Conservation (phyloP, 2,888 invertebrate species). For the Barypeithes pellucidus region DNA sequence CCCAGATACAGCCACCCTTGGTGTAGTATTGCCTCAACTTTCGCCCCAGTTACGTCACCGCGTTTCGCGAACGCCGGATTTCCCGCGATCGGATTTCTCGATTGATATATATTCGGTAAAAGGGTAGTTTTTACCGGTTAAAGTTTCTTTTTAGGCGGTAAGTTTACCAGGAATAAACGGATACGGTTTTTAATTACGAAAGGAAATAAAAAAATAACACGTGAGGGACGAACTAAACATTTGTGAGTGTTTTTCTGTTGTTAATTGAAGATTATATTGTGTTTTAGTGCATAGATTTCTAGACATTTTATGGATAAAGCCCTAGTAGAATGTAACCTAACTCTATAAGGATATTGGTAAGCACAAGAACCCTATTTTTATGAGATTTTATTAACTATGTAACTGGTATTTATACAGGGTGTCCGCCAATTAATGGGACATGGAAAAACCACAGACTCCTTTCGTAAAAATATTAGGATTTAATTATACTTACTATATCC, state of each 20-base stretch:
- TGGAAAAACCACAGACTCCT: too few relatives aligned
- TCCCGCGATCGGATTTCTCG: constrained; percentile 23
- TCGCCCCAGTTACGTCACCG: constrained; percentile 26
- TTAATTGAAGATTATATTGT: neutral
- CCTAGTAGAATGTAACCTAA: constrained; percentile 18
- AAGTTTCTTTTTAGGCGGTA: neutral
- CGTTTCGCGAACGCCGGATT: constrained; percentile 13
- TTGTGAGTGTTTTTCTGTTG: constrained; percentile 8
- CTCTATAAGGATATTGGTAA: constrained; percentile 19
- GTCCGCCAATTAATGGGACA: too few relatives aligned
- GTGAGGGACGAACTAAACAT: neutral
- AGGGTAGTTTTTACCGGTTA: constrained; percentile 9
- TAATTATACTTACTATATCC: too few relatives aligned
- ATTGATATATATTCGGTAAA: neutral
- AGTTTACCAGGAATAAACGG: too few relatives aligned
- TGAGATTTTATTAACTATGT: too few relatives aligned
- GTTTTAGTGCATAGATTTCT: neutral
- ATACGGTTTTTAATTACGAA: too few relatives aligned
- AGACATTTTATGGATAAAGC: constrained; percentile 24
- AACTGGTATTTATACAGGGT: too few relatives aligned
- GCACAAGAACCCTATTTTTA: neutral
- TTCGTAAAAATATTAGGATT: too few relatives aligned
- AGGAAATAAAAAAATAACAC: neutral
- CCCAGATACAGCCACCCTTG: constrained; percentile 55
- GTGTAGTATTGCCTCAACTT: constrained; percentile 51